Evolutionary conservation across 2,888 invertebrate species (phyloP), one percentile per base, ranked within the genome.

Genomic region (Hypena proboscidalis): DNA sequence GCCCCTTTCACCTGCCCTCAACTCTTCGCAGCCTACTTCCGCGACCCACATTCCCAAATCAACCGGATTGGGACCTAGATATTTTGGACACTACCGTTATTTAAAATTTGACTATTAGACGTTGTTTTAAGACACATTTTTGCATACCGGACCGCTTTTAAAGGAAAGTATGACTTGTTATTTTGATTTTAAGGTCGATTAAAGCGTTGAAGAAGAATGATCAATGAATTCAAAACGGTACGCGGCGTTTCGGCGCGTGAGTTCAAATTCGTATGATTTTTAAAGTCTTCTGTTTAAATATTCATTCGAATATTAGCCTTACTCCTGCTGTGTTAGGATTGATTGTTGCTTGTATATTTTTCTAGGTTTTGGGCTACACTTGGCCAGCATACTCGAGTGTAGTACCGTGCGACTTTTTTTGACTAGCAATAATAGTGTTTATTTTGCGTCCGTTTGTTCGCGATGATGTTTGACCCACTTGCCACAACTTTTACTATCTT

Each of bases 51-150:
- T 87, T 81, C 82, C 78, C 75, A 80, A 83, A 82, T 80, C 83
- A 79, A 85, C 81, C 85, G 84, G 83, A 85, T 81, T 80, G 74
- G 66, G 70, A 72, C 83, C 85, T 74, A 85, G 73, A 83, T 85
- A 78, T 83, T 85, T 83, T 74, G 74, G 83, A 60, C 63, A 67
- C 37, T 15, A 8, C 21, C 17, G 40, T 32, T 62, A 67, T 49
- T 13, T 54, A 10, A 75, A 57, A 67, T 49, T 44, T 42, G 39
- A 76, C 76, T 56, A 68, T 77, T 68, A 11, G 1, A 0, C n/a
- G 3, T 35, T 27, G 8, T 0, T 3, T 39, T 64, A 71, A 55
- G 61, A 62, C 54, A 42, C 39, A 48, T 36, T 61, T 48, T 61
- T 33, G 45, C 9, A 17, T 50, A 14, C 11, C 27, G 11, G 27